phyloP scores from a whole-genome alignment of 1,140 invertebrate species.

The Gryllus bimaculatus region DNA sequence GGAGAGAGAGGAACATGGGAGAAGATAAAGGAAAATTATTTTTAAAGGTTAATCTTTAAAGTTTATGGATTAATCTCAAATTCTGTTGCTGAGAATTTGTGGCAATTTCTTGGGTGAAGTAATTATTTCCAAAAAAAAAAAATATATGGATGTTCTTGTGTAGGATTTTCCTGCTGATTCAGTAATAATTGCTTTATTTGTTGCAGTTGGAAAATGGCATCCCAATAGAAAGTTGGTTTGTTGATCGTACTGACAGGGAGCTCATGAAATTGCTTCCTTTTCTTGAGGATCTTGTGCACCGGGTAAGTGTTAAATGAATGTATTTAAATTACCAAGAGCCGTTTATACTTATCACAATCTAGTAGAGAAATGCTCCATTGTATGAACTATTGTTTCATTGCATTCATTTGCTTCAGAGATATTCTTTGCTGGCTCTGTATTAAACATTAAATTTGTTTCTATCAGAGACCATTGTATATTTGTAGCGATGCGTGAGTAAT shows the following conservation, averaged over 20 bases:
- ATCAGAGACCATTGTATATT: too few species aligned
- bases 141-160: not conserved
- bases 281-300: slow-evolving; percentile 72
- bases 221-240: slow-evolving; percentile 96
- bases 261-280: slow-evolving; percentile 89
- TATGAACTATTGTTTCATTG: not conserved
- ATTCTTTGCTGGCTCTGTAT: too few species aligned
- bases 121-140: not conserved
- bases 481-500: too few species aligned
- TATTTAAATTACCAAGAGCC: too few species aligned
- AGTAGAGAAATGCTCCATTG: too few species aligned
- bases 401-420: too few species aligned
- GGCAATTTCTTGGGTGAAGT: not conserved
- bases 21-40: not conserved
- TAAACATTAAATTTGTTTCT: too few species aligned
- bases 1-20: too few species aligned
- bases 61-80: too few species aligned
- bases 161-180: not conserved
- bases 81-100: not conserved
- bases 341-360: too few species aligned
- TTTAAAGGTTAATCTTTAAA: too few species aligned
- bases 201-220: slow-evolving; percentile 91
- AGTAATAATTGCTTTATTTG: slow-evolving; percentile 26
- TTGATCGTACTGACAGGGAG: slow-evolving; percentile 81
- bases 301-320: slow-evolving; percentile 42